Evolutionary conservation across 64 coral and sea anemone genomes (phyloP), one percentile per base, ranked within the genome.

Genomic region (Stylophora pistillata): DNA sequence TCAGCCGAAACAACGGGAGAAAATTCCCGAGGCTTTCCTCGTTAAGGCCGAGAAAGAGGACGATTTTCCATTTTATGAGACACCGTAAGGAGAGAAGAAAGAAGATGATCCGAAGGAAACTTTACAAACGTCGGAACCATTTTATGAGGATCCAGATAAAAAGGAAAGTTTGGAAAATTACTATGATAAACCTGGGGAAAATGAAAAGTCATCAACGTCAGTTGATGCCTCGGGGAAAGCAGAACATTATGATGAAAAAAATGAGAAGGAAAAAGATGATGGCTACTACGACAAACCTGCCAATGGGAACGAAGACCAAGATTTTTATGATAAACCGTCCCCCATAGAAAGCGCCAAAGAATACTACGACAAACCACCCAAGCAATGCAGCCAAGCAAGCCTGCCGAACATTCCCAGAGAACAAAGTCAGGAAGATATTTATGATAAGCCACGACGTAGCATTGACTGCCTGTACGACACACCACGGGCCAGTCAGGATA

Each of bases 1-100:
- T 84, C 80, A 84, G 34, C 23, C 80, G 10, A 84, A 84, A 53
- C 80, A 84, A 55, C 34, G 80, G 53, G 59, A 84, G 59, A 84
- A 84, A 64, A 84, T 84, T 53, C 80, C 80, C 13, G 60, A 70
- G 0, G 21, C 21, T 23, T 84, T 84, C 21, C 80, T 84, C 69
- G 61, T 23, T 5, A 68, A 54, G 18, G 11, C 32, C 18, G 7
- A 21, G 13, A 84, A 84, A 84, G 58, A 64, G 12, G 30, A 82
- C 23, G 41, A 41, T 32, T 41, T 31, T 10, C 37, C 78, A 64
- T 53, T 69, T 1, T 84, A 84, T 37, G 61, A 84, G 23, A 70
- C 58, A 23, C 62, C 80, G 17, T 3, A 21, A 18, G 80, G 62
- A 84, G 80, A 53, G 53, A 84, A 70, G 23, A 34, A 84, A 84